Conservation (phyloP, 2,113 vertebrate genomes). For the Rhea pennata region DNA sequence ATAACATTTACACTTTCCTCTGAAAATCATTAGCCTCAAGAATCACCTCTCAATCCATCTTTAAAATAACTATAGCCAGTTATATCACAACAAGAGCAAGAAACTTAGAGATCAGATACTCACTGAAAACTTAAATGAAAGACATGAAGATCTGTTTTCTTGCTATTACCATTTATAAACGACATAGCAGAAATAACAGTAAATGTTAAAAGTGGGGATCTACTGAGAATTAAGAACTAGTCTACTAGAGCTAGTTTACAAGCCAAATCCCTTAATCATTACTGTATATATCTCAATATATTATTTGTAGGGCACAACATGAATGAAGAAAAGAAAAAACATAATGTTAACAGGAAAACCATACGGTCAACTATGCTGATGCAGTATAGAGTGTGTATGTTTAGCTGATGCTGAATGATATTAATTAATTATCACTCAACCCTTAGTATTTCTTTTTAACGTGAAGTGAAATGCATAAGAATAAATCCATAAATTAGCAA, state of each 20-base stretch:
- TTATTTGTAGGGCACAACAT: neutral
- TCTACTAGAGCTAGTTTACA: neutral
- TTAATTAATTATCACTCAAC: constrained; percentile 36
- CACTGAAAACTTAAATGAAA: neutral
- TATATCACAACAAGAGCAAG: neutral
- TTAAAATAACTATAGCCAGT: neutral
- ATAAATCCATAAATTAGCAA: neutral
- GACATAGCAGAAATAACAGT: neutral
- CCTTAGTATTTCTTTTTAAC: neutral
- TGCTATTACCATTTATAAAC: neutral
- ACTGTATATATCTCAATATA: neutral
- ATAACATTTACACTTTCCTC: neutral
- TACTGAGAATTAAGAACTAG: neutral
- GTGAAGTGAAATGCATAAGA: neutral
- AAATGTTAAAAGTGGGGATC: neutral
- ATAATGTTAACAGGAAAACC: constrained; percentile 21
- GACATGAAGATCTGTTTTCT: neutral
- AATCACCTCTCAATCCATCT: neutral
- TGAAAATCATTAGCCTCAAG: neutral
- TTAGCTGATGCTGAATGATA: neutral
- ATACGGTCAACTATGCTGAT: constrained; percentile 6
- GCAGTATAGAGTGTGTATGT: constrained; percentile 30
- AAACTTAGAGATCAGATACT: neutral
- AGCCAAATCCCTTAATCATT: neutral
- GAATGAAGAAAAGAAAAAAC: constrained; percentile 1